phyloP scores from a whole-genome alignment of 1,140 invertebrate species.

The Bicyclus anynana region DNA sequence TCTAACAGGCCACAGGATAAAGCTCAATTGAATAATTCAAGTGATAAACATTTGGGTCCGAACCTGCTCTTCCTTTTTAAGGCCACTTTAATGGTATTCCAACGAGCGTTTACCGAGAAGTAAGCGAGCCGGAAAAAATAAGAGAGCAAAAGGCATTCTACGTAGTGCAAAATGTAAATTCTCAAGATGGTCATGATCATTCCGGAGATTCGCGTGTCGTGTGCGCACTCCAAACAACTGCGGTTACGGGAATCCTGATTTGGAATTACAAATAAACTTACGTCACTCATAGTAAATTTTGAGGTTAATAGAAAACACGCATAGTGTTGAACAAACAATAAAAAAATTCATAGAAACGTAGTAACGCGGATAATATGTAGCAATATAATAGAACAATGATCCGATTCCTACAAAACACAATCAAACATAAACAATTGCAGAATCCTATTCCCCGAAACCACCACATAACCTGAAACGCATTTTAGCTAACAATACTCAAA shows the following conservation, averaged over 20 bases:
- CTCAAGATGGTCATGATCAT: constrained; percentile 36
- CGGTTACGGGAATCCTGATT: constrained; percentile 1
- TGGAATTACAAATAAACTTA: constrained; percentile 4
- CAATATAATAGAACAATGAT: background rate
- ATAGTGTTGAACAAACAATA: background rate
- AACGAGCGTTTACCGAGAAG: constrained; percentile 40
- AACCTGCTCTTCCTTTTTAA: constrained; percentile 42
- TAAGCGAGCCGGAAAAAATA: constrained; percentile 33
- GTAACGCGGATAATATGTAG: background rate
- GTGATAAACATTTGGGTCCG: constrained; percentile 43
- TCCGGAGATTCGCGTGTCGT: constrained; percentile 17
- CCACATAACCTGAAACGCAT: background rate
- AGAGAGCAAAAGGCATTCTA: constrained; percentile 38
- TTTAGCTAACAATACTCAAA: background rate
- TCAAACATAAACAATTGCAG: background rate
- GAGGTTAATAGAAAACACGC: background rate
- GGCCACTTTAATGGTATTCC: constrained; percentile 30
- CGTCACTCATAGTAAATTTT: background rate
- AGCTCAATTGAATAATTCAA: constrained; percentile 47
- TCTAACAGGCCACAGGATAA: constrained; percentile 26
- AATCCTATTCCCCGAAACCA: background rate
- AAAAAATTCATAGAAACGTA: background rate
- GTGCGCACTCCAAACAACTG: constrained; percentile 3
- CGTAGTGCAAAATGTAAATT: constrained; percentile 48
- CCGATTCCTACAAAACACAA: background rate